Conservation (phyloP, 2,797 vertebrate species). For the Astyanax mexicanus region DNA sequence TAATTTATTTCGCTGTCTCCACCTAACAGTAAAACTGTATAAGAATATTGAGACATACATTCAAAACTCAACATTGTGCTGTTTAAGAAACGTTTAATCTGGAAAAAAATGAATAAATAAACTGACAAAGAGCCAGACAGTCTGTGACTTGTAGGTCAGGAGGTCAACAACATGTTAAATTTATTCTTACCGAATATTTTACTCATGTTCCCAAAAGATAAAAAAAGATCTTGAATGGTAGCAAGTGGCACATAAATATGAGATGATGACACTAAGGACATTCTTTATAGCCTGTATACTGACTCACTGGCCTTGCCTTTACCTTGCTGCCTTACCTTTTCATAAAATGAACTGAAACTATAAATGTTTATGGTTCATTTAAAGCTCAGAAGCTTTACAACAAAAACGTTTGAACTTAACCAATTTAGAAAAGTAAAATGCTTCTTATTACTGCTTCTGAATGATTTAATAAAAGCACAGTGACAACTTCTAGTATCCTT, state of each 20-base stretch:
- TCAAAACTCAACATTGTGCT: neutral
- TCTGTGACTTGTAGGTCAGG: slow-evolving; percentile 12
- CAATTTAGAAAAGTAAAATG: slow-evolving; percentile 54
- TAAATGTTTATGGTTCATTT: slow-evolving; percentile 70
- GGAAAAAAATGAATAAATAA: slow-evolving; percentile 24
- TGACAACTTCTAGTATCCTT: slow-evolving; percentile 5
- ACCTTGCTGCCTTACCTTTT: slow-evolving; percentile 76
- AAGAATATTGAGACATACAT: neutral
- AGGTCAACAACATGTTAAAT: neutral
- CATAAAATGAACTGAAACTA: slow-evolving; percentile 66
- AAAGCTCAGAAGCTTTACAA: slow-evolving; percentile 70
- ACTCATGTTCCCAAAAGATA: slow-evolving; percentile 56
- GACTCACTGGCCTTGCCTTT: slow-evolving; percentile 56
- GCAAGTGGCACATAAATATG: neutral
- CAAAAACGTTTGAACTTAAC: slow-evolving; percentile 65
- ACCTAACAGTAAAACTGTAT: slow-evolving; percentile 23
- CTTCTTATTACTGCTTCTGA: slow-evolving; percentile 78
- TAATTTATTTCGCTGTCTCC: slow-evolving; percentile 62
- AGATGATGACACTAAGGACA: slow-evolving; percentile 8
- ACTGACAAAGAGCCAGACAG: slow-evolving; percentile 21
- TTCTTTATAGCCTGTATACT: slow-evolving; percentile 33
- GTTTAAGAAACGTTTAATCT: slow-evolving; percentile 4
- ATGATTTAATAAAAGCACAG: slow-evolving; percentile 70
- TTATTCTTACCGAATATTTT: slow-evolving; percentile 10
- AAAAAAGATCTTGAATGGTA: slow-evolving; percentile 69